phyloP scores from a whole-genome alignment of 2,113 vertebrate genomes.

The Paedocypris sp. region DNA sequence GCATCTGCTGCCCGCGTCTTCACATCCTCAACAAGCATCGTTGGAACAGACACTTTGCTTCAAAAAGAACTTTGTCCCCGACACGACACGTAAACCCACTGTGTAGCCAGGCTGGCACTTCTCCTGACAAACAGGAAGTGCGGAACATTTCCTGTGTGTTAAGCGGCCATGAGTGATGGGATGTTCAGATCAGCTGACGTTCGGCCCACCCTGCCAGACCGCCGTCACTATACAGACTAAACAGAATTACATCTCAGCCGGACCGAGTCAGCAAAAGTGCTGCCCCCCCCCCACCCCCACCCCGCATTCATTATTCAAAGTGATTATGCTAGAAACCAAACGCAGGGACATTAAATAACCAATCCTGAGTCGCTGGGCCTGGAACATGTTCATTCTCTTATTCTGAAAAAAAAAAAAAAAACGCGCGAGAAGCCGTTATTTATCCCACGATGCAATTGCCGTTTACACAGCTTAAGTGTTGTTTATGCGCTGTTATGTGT shows the following conservation, averaged over 20 bases:
- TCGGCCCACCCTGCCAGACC: slow-evolving; percentile 16
- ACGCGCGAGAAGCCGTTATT: background rate
- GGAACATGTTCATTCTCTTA: background rate
- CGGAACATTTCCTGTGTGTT: background rate
- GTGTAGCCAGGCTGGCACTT: background rate
- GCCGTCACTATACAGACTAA: slow-evolving; percentile 7
- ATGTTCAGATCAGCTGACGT: slow-evolving; percentile 18
- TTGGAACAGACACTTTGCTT: background rate
- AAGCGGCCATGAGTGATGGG: background rate
- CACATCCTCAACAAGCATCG: slow-evolving; percentile 1
- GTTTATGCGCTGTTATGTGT: too few relatives aligned
- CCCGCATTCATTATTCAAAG: slow-evolving; percentile 2
- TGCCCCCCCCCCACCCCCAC: background rate
- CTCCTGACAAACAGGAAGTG: slow-evolving; percentile 1
- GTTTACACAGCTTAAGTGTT: too few relatives aligned
- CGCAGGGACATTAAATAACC: slow-evolving; percentile 7
- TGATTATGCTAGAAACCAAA: background rate
- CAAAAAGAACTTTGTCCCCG: background rate
- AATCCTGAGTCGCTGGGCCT: background rate
- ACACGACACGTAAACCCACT: background rate
- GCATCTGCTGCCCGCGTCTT: background rate
- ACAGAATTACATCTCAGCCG: slow-evolving; percentile 7
- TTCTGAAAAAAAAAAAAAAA: background rate
- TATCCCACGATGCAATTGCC: too few relatives aligned
- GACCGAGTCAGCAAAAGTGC: slow-evolving; percentile 15